These are phyloP conservation scores for Spodoptera frugiperda DNA, from an alignment of 1,140 invertebrate genomes.

Conservation along the genomic window DNA sequence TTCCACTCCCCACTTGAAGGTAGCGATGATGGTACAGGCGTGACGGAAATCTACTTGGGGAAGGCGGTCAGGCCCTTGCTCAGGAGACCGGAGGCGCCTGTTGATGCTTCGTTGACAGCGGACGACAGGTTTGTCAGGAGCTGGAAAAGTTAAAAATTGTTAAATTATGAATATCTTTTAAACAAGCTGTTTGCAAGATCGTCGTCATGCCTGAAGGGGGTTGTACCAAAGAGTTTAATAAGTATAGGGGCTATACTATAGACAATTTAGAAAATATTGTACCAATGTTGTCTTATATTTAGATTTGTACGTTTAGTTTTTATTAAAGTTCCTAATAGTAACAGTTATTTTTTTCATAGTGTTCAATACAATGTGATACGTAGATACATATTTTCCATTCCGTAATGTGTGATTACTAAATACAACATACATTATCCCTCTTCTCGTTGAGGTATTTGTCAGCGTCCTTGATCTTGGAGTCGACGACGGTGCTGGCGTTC, in stretches of 20 bases:
- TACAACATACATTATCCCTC: constrained; percentile 72
- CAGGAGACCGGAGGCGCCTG: constrained; percentile 76
- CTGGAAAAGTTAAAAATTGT: constrained; percentile 59
- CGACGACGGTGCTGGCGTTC: constrained; percentile 79
- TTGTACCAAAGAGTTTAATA: no score
- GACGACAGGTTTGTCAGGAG: constrained; percentile 72
- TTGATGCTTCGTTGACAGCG: constrained; percentile 75
- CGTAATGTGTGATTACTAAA: no score
- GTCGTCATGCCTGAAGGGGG: no score
- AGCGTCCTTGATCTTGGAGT: constrained; percentile 81
- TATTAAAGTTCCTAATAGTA: no score
- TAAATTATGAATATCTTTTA: neutral
- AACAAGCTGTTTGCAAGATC: neutral
- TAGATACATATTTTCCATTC: no score
- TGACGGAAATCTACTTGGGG: constrained; percentile 67
- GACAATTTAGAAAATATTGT: no score
- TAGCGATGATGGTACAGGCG: constrained; percentile 36
- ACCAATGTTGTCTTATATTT: no score
- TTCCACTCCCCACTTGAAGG: constrained; percentile 1
- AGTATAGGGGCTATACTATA: no score
- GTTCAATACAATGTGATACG: no score
- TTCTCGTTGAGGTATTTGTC: constrained; percentile 82
- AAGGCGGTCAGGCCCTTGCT: constrained; percentile 79
- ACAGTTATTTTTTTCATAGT: no score
- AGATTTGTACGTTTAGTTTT: no score